Base-by-base conservation (phyloP, 2,113 vertebrate species). In the Saccopteryx bilineata region DNA sequence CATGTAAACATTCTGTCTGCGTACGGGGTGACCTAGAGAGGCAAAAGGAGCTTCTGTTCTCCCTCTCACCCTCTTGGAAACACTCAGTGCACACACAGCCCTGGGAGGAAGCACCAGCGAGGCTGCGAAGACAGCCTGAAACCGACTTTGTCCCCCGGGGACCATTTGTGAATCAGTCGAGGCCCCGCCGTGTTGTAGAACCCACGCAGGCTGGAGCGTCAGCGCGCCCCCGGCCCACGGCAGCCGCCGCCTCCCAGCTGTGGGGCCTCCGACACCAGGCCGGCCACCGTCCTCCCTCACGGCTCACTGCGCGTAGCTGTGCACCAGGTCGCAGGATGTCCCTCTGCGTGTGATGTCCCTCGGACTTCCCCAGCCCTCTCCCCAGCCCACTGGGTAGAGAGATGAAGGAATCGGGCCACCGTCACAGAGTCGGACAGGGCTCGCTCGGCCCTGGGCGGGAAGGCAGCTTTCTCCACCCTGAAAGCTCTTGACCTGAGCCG, bases 201-300 rank as follows among this genome's bases (percentile, higher is more conserved):
- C 61, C 23, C 8, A 9, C 12, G 0, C 19, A 65, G 11, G 8
- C 21, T 4, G 23, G n/a, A 19, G 17, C 15, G 12, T 31, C 60
- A 17, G n/a, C 15, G 8, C 13, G 2, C 10, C 5, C 14, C 2
- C 0, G 19, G 3, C 23, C 39, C 9, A 0, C 17, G 7, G 33
- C n/a, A 5, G 10, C 52, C 76, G 7, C 58, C 23, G 2, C 7
- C 13, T 5, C 11, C 5, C 0, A 33, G 24, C 31, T 0, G 1
- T 14, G n/a, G 60, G 83, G 10, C 11, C 6, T 81, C 33, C 11
- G 33, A 26, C 2, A 21, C 17, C 5, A 31, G 28, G 2, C 12
- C 4, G 13, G 12, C 23, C 18, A 2, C 19, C 48, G 3, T 19
- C 61, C 24, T 48, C 17, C 50, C 18, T 14, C 50, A 19, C 4